phyloP scores from a whole-genome alignment of 2,888 invertebrate species.

The Lasius platythorax region DNA sequence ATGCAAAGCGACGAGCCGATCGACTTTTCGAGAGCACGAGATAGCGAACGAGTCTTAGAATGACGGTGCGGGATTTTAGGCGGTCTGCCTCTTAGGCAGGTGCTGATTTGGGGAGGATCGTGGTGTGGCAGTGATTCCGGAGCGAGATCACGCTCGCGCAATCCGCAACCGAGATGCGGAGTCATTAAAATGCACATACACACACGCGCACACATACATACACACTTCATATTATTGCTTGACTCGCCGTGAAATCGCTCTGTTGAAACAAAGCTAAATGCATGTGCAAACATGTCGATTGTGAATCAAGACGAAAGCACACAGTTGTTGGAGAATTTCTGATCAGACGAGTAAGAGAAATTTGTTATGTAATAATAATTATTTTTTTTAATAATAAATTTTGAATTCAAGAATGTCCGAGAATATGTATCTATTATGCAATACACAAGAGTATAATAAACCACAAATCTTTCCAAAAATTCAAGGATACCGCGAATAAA shows the following conservation, averaged over 20 bases:
- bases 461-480: background rate
- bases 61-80: conserved; percentile 70
- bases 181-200: conserved; percentile 68
- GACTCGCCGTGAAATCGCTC: conserved; percentile 41
- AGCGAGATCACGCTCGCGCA: conserved; percentile 59
- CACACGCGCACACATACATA: background rate
- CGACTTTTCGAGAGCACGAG: conserved; percentile 28
- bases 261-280: background rate
- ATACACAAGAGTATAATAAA: background rate
- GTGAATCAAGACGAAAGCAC: background rate
- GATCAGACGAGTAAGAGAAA: background rate
- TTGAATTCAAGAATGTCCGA: background rate
- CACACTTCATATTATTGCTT: background rate
- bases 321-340: background rate
- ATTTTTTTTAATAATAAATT: background rate
- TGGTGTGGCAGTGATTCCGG: conserved; percentile 66
- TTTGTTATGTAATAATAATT: background rate
- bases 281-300: conserved; percentile 4
- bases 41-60: conserved; percentile 39
- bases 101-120: conserved; percentile 77
- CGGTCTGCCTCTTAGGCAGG: conserved; percentile 73
- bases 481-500: background rate
- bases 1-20: conserved; percentile 32
- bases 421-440: no score
- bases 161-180: conserved; percentile 44